A percentile compares a stretch with the other conserved stretches of the same genome.
Conservation (phyloP, 2,888 invertebrate genomes). For the Calameuta idolon region DNA sequence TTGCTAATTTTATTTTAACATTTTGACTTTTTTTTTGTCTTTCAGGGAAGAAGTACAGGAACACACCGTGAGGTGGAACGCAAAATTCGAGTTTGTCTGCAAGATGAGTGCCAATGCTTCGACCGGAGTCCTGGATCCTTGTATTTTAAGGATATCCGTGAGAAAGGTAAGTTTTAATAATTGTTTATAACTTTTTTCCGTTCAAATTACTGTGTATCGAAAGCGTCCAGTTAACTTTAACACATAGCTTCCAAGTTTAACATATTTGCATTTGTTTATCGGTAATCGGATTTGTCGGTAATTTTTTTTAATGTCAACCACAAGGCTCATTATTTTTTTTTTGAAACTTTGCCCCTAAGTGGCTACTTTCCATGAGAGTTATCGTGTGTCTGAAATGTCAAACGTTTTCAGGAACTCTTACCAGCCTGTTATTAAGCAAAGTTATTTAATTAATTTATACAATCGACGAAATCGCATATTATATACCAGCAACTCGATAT, state of each 20-base stretch:
- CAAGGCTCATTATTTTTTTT: background rate
- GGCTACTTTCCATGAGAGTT: background rate
- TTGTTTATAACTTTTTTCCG: background rate
- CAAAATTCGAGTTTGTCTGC: constrained; percentile 91
- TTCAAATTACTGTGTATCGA: background rate
- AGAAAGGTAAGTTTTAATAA: constrained; percentile 77
- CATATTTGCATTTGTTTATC: background rate
- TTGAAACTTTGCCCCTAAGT: background rate
- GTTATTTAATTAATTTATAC: background rate
- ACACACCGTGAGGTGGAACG: constrained; percentile 94
- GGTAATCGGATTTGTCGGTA: background rate
- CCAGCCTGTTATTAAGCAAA: background rate
- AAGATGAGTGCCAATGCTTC: constrained; percentile 97
- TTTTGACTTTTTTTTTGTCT: constrained; percentile 47
- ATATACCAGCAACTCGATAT: background rate
- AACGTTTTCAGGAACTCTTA: background rate
- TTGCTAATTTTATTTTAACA: constrained; percentile 10
- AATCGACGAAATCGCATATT: background rate
- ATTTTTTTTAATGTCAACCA: background rate
- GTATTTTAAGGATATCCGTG: constrained; percentile 93
- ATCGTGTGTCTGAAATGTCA: background rate
- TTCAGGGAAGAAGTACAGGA: constrained; percentile 92
- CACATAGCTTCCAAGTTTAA: background rate
- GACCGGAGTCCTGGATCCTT: constrained; percentile 94
- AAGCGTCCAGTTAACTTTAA: background rate